Percentiles rank a stretch among this genome's conserved stretches.
Conservation (phyloP, 2,888 invertebrate genomes). For the Arctia plantaginis region DNA sequence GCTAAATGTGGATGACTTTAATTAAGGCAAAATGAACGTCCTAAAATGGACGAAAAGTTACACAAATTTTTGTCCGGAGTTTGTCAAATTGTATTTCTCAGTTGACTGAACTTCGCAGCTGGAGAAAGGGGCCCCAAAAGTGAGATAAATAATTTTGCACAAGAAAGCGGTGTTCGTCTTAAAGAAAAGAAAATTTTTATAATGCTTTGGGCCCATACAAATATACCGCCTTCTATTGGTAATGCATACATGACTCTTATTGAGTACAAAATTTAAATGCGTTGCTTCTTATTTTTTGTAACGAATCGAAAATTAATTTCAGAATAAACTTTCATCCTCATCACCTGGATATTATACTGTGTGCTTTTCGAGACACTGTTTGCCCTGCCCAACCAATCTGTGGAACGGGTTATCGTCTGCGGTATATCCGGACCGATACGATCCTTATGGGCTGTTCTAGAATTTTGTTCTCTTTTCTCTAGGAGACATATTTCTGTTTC, state of each 20-base stretch:
- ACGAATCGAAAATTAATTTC: background rate
- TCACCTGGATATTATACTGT: too few species aligned
- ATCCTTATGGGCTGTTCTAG: too few species aligned
- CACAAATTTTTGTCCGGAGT: slow-evolving; percentile 57
- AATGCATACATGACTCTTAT: slow-evolving; percentile 10
- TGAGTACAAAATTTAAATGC: slow-evolving; percentile 9
- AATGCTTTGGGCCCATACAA: slow-evolving; percentile 17
- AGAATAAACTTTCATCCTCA: too few species aligned
- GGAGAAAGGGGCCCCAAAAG: slow-evolving; percentile 39
- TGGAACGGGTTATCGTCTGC: too few species aligned
- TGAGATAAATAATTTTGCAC: slow-evolving; percentile 55
- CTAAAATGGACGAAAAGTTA: slow-evolving; percentile 59
- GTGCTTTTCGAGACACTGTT: too few species aligned
- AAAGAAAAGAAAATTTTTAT: slow-evolving; percentile 41
- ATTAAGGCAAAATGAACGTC: slow-evolving; percentile 58
- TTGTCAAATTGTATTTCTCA: slow-evolving; percentile 67
- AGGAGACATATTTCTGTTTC: too few species aligned
- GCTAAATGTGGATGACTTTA: slow-evolving; percentile 52
- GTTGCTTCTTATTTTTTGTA: slow-evolving; percentile 10
- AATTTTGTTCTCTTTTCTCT: background rate
- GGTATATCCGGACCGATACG: too few species aligned
- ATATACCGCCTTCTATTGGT: slow-evolving; percentile 25
- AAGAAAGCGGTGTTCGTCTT: slow-evolving; percentile 54
- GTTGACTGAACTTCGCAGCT: slow-evolving; percentile 58
- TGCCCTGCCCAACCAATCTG: too few species aligned